Evolutionary conservation across 2,888 invertebrate genomes (phyloP).

Genomic region (Alcis repandata): DNA sequence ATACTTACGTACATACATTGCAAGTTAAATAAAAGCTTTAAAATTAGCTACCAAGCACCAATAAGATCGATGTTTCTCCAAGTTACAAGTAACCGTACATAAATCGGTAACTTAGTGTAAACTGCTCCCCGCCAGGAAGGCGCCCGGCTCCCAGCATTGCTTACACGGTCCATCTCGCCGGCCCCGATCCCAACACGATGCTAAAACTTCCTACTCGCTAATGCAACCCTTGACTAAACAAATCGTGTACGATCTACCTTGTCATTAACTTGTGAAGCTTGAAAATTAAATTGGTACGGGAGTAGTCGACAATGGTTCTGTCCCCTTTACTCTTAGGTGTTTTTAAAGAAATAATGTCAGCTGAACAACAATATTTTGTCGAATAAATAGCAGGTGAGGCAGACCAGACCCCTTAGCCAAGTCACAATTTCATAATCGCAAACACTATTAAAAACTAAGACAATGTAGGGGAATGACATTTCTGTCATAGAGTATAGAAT

Average conservation of each 20-base stretch:
- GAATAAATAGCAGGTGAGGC: no score
- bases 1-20: no score
- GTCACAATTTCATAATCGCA: no score
- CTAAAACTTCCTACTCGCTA: constrained; percentile 64
- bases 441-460: no score
- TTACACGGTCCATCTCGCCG: constrained; percentile 64
- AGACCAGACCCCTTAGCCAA: no score
- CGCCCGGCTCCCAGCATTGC: constrained; percentile 58
- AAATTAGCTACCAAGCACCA: not conserved
- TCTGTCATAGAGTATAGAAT: no score
- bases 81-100: not conserved
- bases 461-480: no score
- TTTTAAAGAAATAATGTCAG: no score
- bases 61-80: not conserved
- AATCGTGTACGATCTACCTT: constrained; percentile 27
- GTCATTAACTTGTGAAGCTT: constrained; percentile 11
- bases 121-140: constrained; percentile 59
- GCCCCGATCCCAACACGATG: constrained; percentile 65
- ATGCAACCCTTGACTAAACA: constrained; percentile 54
- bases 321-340: no score
- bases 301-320: no score
- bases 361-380: no score
- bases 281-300: not conserved
- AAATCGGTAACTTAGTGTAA: constrained; percentile 28
- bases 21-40: not conserved